Percentiles rank a stretch among this genome's conserved stretches.
Evolutionary conservation across 2,113 vertebrate species (phyloP).

Genomic region (Elanoides forficatus): DNA sequence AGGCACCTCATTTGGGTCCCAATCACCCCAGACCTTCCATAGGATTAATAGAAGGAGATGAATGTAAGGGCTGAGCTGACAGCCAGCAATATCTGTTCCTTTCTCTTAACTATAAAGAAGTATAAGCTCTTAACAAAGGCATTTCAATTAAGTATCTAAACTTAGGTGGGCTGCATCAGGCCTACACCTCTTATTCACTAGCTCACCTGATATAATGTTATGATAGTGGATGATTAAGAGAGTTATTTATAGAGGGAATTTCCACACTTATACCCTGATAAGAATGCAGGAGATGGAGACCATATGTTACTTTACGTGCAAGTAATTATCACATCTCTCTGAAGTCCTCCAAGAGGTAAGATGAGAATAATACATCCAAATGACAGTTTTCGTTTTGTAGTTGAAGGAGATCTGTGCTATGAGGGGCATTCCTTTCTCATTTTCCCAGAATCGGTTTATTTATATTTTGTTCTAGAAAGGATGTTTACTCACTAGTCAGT

Average conservation of each 20-base stretch:
- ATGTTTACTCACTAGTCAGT: neutral
- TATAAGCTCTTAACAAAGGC: neutral
- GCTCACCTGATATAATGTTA: neutral
- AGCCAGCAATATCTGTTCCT: neutral
- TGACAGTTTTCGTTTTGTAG: neutral
- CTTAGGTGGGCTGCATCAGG: neutral
- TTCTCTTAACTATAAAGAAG: neutral
- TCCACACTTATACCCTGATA: neutral
- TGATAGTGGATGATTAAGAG: neutral
- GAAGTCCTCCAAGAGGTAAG: neutral
- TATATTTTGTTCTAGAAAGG: neutral
- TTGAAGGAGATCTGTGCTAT: neutral
- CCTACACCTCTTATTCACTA: neutral
- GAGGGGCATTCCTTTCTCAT: neutral
- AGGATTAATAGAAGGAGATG: neutral
- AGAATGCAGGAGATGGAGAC: neutral
- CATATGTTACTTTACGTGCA: neutral
- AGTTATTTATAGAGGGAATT: neutral
- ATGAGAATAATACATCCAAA: neutral
- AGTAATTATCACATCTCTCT: neutral
- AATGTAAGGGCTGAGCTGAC: neutral
- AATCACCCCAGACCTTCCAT: neutral
- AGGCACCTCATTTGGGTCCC: neutral
- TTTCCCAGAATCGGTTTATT: neutral
- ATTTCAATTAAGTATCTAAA: neutral